Conservation (phyloP, 2,113 vertebrate genomes). For the Melanotaenia duboulayi region DNA sequence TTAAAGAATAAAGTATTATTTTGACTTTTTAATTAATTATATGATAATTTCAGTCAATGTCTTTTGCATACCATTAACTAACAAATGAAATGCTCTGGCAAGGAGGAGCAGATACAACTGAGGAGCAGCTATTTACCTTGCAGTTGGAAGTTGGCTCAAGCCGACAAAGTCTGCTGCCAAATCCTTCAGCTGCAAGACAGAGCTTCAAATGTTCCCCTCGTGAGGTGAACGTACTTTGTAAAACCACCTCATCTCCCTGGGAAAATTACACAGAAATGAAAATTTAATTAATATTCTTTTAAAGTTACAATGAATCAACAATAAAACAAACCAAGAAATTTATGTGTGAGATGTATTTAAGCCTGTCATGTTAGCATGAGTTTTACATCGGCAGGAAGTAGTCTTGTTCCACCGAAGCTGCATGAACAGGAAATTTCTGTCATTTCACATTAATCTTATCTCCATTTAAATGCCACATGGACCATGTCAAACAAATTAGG, state of each 20-base stretch:
- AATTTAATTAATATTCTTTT: background rate
- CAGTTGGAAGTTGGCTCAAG: constrained; percentile 93
- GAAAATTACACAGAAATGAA: background rate
- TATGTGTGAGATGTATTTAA: background rate
- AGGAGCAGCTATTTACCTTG: constrained; percentile 83
- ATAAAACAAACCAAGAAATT: background rate
- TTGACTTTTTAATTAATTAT: background rate
- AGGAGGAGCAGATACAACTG: background rate
- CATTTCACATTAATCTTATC: constrained; percentile 53
- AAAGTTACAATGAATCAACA: background rate
- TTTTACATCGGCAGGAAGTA: background rate
- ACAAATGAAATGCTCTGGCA: background rate
- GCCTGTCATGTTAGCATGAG: background rate
- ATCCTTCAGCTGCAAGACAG: constrained; percentile 93
- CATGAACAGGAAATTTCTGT: constrained; percentile 33
- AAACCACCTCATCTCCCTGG: constrained; percentile 93
- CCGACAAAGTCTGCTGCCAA: constrained; percentile 92
- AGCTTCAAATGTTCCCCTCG: constrained; percentile 91
- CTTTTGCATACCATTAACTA: background rate
- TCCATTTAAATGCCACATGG: constrained; percentile 38
- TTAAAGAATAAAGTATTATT: background rate
- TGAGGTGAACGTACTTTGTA: constrained; percentile 89
- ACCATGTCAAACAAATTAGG: constrained; percentile 30
- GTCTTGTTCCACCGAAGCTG: background rate
- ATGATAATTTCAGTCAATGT: constrained; percentile 5